A percentile compares a stretch with the other conserved stretches of the same genome.
Conservation (phyloP, 1,140 invertebrate genomes). For the Metaphire vulgaris region DNA sequence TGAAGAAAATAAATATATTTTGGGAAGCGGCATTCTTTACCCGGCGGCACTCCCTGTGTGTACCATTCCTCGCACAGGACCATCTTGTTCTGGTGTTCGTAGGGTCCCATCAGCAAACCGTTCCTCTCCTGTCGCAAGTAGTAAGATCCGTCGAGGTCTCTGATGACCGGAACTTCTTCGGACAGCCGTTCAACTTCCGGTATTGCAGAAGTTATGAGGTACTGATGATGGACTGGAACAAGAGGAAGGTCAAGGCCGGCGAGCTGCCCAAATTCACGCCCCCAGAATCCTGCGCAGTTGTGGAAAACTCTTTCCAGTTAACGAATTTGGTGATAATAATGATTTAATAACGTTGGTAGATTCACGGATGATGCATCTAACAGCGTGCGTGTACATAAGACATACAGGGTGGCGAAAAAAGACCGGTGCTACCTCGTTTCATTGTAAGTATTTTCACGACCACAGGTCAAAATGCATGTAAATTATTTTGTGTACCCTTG, state of each 20-base stretch:
- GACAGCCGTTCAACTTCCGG: slow-evolving; percentile 44
- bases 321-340: too few species aligned
- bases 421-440: too few species aligned
- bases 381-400: too few species aligned
- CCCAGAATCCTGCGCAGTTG: slow-evolving; percentile 53
- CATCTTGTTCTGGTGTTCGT: slow-evolving; percentile 49
- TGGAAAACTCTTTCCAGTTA: too few species aligned
- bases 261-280: slow-evolving; percentile 47
- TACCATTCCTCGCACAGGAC: slow-evolving; percentile 50
- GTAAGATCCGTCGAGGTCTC: slow-evolving; percentile 53
- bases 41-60: slow-evolving; percentile 44
- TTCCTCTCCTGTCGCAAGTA: slow-evolving; percentile 51
- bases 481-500: too few species aligned
- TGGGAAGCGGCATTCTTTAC: too few species aligned
- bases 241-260: slow-evolving; percentile 46
- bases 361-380: too few species aligned
- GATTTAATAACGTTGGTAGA: too few species aligned
- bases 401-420: too few species aligned
- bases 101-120: slow-evolving; percentile 52
- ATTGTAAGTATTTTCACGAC: too few species aligned
- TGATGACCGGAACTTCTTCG: slow-evolving; percentile 50
- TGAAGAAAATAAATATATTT: too few species aligned
- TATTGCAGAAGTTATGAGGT: slow-evolving; percentile 46
- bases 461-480: too few species aligned
- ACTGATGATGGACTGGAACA: slow-evolving; percentile 53